Evolutionary conservation across 2,113 vertebrate genomes (phyloP), one percentile per base, ranked within the genome.

Genomic region (Lagenorhynchus albirostris): DNA sequence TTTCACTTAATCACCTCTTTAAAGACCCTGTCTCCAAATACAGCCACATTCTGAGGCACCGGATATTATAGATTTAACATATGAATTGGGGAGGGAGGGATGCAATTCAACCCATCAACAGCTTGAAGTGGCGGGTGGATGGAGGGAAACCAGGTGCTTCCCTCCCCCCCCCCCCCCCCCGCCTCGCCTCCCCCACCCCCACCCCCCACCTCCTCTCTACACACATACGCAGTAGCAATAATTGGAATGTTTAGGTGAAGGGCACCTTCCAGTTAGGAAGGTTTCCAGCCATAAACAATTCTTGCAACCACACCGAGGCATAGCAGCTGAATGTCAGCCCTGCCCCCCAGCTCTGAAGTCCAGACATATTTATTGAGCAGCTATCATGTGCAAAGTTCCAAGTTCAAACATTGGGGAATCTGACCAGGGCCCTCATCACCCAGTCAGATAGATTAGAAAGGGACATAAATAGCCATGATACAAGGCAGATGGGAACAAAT

Each of bases 161-260:
- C 31, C 33, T 4, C 47, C 47, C 11, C 8, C 0, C 2, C 26
- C 73, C 38, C 38, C 38, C 4, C 38, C 38, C 38, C 38, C 38
- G 4, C 38, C 38, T 31, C 1, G 21, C 8, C 18, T 33, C n/a
- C 1, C 23, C 5, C 25, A 4, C 33, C 9, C 50, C 50, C 0
- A 53, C 53, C 53, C 15, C 53, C 5, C 77, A 20, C 36, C 2
- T 8, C 31, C 1, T 6, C 36, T 31, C 18, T 41, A 25, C 26
- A 50, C 65, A 8, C 25, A 44, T 13, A 55, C 53, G 25, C 76
- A 50, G 4, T 7, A 9, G 23, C 44, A 44, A 8, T 29, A 4
- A 36, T 14, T 26, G 18, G 44, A 60, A 53, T 15, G 60, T 68
- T 68, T 33, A 60, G 6, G 53, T 33, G 33, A 85, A 93, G 74